Percentiles rank a stretch among this genome's conserved stretches.
Conservation (phyloP, 2,888 invertebrate species). For the Antheraea assamensis region DNA sequence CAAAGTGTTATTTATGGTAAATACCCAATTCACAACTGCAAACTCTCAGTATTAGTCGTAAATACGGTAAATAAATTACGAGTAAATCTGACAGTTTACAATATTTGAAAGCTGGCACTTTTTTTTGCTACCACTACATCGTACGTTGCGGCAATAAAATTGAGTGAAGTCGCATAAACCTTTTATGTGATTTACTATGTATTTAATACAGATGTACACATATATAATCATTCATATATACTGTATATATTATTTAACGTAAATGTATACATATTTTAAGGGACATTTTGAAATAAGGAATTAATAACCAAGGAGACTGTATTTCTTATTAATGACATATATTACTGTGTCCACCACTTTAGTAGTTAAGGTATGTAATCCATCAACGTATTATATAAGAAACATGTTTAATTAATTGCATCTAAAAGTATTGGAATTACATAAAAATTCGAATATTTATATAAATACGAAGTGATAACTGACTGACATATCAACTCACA, state of each 20-base stretch:
- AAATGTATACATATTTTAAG: neutral
- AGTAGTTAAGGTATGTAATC: neutral
- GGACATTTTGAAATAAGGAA: neutral
- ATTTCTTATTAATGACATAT: neutral
- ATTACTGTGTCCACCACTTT: neutral
- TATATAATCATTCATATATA: constrained; percentile 32
- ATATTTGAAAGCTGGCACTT: constrained; percentile 14
- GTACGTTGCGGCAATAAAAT: constrained; percentile 58
- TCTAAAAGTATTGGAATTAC: too few species aligned
- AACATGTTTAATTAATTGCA: too few species aligned
- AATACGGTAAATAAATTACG: constrained; percentile 17
- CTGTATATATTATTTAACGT: neutral
- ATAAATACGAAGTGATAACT: too few species aligned
- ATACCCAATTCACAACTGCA: neutral
- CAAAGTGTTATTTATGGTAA: neutral
- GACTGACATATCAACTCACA: too few species aligned
- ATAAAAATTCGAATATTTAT: too few species aligned
- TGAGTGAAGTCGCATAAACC: constrained; percentile 71
- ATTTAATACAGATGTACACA: constrained; percentile 58
- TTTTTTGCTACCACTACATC: constrained; percentile 51
- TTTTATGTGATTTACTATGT: constrained; percentile 76
- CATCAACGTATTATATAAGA: neutral
- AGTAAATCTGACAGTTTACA: constrained; percentile 2
- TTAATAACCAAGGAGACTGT: neutral
- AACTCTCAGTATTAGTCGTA: constrained; percentile 12